phyloP scores from a whole-genome alignment of 2,113 vertebrate species.

The Argyrosomus japonicus region DNA sequence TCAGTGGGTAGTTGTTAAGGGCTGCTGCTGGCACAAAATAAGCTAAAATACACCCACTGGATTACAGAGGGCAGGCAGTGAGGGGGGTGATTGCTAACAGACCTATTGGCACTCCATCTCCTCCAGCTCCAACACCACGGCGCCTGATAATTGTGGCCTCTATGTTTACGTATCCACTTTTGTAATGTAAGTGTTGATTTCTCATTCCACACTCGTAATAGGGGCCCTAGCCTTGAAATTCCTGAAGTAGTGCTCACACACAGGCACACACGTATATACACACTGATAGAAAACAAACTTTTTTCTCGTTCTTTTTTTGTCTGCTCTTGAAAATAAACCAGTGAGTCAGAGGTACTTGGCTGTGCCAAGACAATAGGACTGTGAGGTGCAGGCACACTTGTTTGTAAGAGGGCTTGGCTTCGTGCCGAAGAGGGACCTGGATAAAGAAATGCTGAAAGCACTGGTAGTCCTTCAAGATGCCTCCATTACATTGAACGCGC shows the following conservation, averaged over 20 bases:
- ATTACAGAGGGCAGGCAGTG: slow-evolving; percentile 74
- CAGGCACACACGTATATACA: slow-evolving; percentile 11
- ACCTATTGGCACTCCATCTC: slow-evolving; percentile 75
- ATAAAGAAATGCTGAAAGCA: slow-evolving; percentile 40
- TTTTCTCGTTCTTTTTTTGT: slow-evolving; percentile 7
- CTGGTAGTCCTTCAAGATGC: neutral
- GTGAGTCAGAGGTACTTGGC: slow-evolving; percentile 68
- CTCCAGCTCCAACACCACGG: slow-evolving; percentile 65
- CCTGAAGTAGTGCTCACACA: slow-evolving; percentile 62
- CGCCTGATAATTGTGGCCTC: slow-evolving; percentile 79
- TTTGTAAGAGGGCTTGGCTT: slow-evolving; percentile 56
- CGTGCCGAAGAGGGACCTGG: slow-evolving; percentile 25
- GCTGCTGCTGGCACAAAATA: slow-evolving; percentile 65
- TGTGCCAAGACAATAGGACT: slow-evolving; percentile 46
- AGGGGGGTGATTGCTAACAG: slow-evolving; percentile 77
- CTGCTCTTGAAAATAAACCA: slow-evolving; percentile 58
- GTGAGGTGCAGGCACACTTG: slow-evolving; percentile 54
- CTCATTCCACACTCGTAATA: slow-evolving; percentile 72
- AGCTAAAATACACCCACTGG: slow-evolving; percentile 74
- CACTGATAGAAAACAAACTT: slow-evolving; percentile 33
- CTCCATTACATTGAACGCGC: neutral
- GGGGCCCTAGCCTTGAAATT: slow-evolving; percentile 66
- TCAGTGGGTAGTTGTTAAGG: slow-evolving; percentile 70
- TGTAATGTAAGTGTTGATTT: slow-evolving; percentile 77
- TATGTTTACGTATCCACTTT: slow-evolving; percentile 75